Conservation (phyloP, 1,140 invertebrate species). For the Drosophila varians region DNA sequence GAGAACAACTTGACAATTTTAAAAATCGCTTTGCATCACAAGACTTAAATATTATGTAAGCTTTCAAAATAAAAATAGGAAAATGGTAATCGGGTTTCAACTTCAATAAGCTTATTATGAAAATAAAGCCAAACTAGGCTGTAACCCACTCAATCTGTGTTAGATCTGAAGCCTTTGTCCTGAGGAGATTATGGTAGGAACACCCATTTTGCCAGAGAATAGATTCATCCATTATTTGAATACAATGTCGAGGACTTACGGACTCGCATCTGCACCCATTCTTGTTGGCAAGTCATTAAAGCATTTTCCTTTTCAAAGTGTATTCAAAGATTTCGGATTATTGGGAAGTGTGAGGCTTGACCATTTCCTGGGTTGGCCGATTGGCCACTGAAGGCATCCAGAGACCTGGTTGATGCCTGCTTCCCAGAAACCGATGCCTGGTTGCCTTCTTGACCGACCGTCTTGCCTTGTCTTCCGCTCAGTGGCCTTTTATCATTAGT, state of each 20-base stretch:
- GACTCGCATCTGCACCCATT: slow-evolving; percentile 15
- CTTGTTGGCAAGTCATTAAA: slow-evolving; percentile 22
- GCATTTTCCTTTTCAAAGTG: slow-evolving; percentile 17
- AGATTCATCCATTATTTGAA: slow-evolving; percentile 18
- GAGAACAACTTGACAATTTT: not conserved
- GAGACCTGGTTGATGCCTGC: not conserved
- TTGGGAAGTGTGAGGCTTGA: slow-evolving; percentile 13
- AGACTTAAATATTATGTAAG: too few relatives aligned
- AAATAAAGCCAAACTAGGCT: not conserved
- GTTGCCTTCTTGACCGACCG: slow-evolving; percentile 18
- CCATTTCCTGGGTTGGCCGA: slow-evolving; percentile 16
- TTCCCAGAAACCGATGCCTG: slow-evolving; percentile 1
- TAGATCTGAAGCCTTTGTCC: slow-evolving; percentile 8
- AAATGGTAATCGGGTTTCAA: too few relatives aligned
- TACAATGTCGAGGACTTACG: not conserved
- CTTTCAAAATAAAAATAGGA: too few relatives aligned
- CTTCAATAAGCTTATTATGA: too few relatives aligned
- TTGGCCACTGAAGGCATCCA: slow-evolving; percentile 4
- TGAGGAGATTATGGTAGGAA: not conserved
- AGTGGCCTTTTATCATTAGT: slow-evolving; percentile 45
- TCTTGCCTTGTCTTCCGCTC: slow-evolving; percentile 7
- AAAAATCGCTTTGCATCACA: too few relatives aligned
- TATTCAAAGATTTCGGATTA: slow-evolving; percentile 33
- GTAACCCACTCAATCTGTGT: not conserved
- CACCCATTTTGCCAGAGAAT: slow-evolving; percentile 8